Conservation (phyloP, 2,113 vertebrate species). For the Morone chrysops region DNA sequence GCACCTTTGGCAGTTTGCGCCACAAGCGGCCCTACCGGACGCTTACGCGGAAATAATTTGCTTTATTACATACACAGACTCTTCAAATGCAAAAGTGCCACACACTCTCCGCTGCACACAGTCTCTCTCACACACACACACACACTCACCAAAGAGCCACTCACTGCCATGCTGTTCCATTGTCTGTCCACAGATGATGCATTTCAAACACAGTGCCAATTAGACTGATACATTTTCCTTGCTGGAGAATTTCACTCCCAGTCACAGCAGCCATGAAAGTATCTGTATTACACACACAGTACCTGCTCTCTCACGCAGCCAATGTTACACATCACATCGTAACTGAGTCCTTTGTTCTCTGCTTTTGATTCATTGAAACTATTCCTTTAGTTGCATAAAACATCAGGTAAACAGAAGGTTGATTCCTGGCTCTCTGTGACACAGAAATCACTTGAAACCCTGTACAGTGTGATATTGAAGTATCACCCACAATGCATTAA, state of each 20-base stretch:
- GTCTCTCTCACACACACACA: background rate
- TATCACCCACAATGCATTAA: conserved; percentile 9
- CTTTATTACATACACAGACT: conserved; percentile 11
- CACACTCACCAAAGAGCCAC: conserved; percentile 6
- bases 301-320: conserved; percentile 4
- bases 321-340: conserved; percentile 46
- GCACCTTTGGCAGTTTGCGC: conserved; percentile 43
- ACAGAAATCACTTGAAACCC: background rate
- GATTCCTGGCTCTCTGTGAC: background rate
- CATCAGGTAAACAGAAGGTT: conserved; percentile 3
- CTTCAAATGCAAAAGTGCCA: conserved; percentile 1
- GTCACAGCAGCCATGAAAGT: conserved; percentile 38
- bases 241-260: conserved; percentile 59
- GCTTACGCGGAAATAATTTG: conserved; percentile 13
- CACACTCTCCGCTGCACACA: conserved; percentile 8
- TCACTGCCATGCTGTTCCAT: conserved; percentile 34
- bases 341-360: conserved; percentile 23
- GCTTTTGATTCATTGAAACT: conserved; percentile 43
- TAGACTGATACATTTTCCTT: conserved; percentile 70
- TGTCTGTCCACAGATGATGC: conserved; percentile 50
- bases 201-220: conserved; percentile 70
- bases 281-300: conserved; percentile 18
- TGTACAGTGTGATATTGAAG: background rate
- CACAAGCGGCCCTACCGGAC: background rate
- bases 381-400: conserved; percentile 17